phyloP scores from a whole-genome alignment of 1,140 invertebrate genomes.

The Brachionus manjavacas region DNA sequence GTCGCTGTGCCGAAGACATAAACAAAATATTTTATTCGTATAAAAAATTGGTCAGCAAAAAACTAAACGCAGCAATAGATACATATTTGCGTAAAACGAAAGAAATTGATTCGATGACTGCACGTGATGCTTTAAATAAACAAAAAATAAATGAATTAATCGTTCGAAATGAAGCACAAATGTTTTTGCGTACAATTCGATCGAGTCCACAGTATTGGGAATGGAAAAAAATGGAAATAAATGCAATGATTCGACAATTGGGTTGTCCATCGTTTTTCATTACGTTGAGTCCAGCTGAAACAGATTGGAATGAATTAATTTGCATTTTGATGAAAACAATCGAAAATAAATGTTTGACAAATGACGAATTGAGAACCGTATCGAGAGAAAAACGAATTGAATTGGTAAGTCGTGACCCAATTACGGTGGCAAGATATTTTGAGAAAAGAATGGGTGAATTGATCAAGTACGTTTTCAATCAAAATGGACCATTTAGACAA shows the following conservation, averaged over 20 bases:
- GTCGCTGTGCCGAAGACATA: neutral
- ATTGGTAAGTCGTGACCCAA: neutral
- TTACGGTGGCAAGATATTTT: neutral
- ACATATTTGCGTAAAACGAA: neutral
- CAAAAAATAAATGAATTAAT: neutral
- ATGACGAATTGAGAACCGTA: neutral
- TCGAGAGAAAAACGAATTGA: neutral
- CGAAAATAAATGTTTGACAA: neutral
- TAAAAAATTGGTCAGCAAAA: conserved; percentile 9
- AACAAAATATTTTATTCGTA: neutral
- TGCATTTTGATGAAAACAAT: neutral
- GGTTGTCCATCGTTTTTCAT: neutral
- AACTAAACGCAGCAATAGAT: neutral
- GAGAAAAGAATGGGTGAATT: neutral
- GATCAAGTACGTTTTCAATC: neutral
- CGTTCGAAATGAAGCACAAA: neutral
- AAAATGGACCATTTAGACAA: neutral
- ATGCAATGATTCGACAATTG: neutral
- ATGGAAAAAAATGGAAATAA: too few relatives aligned
- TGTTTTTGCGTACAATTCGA: neutral
- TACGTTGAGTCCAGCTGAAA: neutral
- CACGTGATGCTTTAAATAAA: neutral
- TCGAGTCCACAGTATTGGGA: conserved; percentile 30
- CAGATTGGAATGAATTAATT: neutral
- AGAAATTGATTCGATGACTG: neutral